Evolutionary conservation across 2,888 invertebrate species (phyloP), one percentile per base, ranked within the genome.

Genomic region (Hipparchia semele): DNA sequence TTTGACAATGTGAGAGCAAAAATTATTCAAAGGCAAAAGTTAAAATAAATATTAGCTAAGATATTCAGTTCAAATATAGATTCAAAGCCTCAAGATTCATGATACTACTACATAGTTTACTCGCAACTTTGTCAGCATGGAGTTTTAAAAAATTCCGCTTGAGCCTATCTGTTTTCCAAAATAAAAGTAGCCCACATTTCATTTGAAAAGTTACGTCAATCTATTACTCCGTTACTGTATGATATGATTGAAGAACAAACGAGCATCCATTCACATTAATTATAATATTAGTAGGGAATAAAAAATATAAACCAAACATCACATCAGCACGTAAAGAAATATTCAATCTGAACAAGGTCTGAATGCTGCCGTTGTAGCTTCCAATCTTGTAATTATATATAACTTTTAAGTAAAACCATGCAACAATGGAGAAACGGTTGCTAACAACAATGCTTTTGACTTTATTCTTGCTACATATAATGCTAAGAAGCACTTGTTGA

Each of bases 401-500:
- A 85, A 90, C 85, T 90, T 90, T 87, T 87, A 80, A 86, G 84
- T 80, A 81, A 86, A 87, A 86, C 81, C 83, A 83, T 83, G 81
- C 82, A 87, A 91, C 87, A 90, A 89, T 89, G 84, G 85, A 81
- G 82, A 81, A 82, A 83, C 83, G 83, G 83, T 85, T 81, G 81
- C 81, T 80, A 80, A 85, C 85, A 90, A 91, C 90, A 90, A 90
- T 90, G 83, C 79, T 82, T 84, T 82, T 87, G 90, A 90, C 88
- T 88, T 86, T 83, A 82, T 84, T 81, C 83, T 92, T 90, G 87
- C 90, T 87, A 89, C 90, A 91, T 86, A 81, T 82, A 67, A 54
- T 81, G 88, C 85, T 84, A 81, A 84, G 88, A 92, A 89, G 87
- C 89, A 89, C 83, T 79, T 80, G 86, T 85, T 92, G 91, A 93